Percentiles rank a stretch among this genome's conserved stretches.
phyloP scores from a whole-genome alignment of 2,888 invertebrate genomes.

The Drosophila cracens region DNA sequence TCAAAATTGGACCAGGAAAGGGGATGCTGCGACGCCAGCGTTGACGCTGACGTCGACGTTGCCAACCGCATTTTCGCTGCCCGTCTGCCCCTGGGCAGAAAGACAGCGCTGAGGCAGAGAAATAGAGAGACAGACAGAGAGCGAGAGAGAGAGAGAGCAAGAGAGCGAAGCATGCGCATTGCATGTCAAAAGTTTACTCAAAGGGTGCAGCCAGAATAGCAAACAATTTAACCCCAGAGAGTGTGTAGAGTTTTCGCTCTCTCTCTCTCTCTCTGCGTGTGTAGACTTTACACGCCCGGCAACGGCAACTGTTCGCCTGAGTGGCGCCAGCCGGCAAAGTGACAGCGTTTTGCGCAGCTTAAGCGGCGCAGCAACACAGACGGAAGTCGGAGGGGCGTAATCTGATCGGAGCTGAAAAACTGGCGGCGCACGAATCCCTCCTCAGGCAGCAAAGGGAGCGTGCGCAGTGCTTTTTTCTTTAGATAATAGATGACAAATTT shows the following conservation, averaged over 20 bases:
- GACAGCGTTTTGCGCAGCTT: conserved; percentile 61
- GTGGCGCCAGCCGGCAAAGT: conserved; percentile 61
- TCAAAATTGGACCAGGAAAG: conserved; percentile 54
- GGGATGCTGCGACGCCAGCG: conserved; percentile 66
- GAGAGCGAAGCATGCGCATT: conserved; percentile 51
- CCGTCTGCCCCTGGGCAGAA: conserved; percentile 30
- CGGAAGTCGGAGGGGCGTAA: conserved; percentile 41
- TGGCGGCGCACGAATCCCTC: conserved; percentile 23
- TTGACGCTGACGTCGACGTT: conserved; percentile 13
- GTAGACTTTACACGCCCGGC: conserved; percentile 56
- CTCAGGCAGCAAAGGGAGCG: conserved; percentile 13
- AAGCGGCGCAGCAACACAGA: conserved; percentile 25
- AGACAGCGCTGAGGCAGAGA: conserved; percentile 12
- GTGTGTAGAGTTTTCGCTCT: conserved; percentile 37
- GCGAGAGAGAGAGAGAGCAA: conserved; percentile 16
- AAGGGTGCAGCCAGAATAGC: conserved; percentile 65
- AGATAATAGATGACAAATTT: conserved; percentile 6
- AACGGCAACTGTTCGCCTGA: conserved; percentile 40
- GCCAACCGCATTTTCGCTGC: conserved; percentile 50
- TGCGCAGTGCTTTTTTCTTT: conserved; percentile 31
- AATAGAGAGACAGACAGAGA: conserved; percentile 12
- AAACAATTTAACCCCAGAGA: conserved; percentile 37
- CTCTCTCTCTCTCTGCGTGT: conserved; percentile 23
- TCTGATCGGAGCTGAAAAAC: conserved; percentile 37
- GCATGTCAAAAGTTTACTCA: conserved; percentile 36